A percentile compares a stretch with the other conserved stretches of the same genome.
Evolutionary conservation across 1,140 invertebrate species (phyloP).

Genomic region (Lutraria rhynchaena): DNA sequence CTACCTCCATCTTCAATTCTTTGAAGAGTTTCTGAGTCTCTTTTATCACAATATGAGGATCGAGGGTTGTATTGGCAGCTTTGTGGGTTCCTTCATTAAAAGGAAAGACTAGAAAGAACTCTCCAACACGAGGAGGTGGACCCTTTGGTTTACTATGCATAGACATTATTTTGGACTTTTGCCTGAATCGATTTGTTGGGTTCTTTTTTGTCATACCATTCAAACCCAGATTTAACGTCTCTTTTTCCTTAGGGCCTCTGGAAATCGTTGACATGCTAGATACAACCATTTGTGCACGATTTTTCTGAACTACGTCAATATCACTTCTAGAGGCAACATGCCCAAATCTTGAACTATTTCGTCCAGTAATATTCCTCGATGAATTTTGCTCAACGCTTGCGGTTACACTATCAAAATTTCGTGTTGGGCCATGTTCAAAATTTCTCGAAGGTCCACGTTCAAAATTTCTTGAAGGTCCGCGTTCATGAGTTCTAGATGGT

Average conservation of each 20-base stretch:
- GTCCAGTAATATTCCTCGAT: conserved; percentile 12
- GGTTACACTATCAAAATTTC: background rate
- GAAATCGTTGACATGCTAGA: conserved; percentile 38
- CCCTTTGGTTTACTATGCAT: conserved; percentile 57
- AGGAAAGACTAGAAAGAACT: conserved; percentile 77
- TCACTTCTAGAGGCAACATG: conserved; percentile 43
- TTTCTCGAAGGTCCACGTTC: too few species aligned
- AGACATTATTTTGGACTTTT: conserved; percentile 28
- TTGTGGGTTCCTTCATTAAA: conserved; percentile 75
- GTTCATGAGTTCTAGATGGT: background rate
- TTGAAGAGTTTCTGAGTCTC: conserved; percentile 69
- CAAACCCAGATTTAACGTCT: conserved; percentile 36
- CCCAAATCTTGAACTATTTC: conserved; percentile 31
- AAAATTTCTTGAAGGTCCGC: background rate
- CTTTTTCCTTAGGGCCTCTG: conserved; percentile 27
- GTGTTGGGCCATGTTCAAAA: background rate
- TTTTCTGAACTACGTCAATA: conserved; percentile 19
- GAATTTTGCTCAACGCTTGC: too few species aligned
- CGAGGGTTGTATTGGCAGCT: conserved; percentile 65
- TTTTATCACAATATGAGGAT: conserved; percentile 70
- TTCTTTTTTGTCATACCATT: conserved; percentile 30
- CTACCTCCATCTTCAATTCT: conserved; percentile 58
- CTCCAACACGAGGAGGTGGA: conserved; percentile 67
- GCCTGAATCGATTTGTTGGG: background rate
- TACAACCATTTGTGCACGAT: conserved; percentile 1